Base-by-base conservation (phyloP, 2,888 invertebrate species). In the Nephrocerus scutellatus region DNA sequence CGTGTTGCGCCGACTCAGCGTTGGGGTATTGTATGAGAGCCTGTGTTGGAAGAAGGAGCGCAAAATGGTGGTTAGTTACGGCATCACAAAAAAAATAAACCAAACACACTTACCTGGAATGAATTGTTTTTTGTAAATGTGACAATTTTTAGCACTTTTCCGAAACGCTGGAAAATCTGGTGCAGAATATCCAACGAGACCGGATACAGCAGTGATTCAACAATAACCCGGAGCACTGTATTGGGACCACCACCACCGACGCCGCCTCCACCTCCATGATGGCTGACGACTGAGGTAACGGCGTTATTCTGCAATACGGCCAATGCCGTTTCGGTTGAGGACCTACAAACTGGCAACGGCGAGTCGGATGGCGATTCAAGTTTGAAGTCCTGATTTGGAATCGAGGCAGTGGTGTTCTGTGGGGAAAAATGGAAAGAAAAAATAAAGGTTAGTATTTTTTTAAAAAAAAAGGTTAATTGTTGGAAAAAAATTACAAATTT, bases 111-210 rank as follows among this genome's bases (percentile, higher is more conserved):
- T 49, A 68, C 68, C 66, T 68, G 69, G 69, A 69, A 70, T 69
- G 70, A 78, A 92, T 96, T 95, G 72, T 98, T 98, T 77, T 98
- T 99, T 62, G 92, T 97, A 76, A 98, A 99, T 57, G 97, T 99
- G 66, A 99, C 97, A 63, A 99, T 97, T 74, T 97, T 96, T 63
- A 97, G 79, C 61, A 99, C 96, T 75, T 95, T 96, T 59, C 98
- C 98, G 72, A 89, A 96, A 56, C 96, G 83, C 60, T 93, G 91
- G 79, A 98, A 98, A 71, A 98, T 93, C 79, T 96, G 84, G 60
- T 93, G 88, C 52, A 98, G 80, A 48, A 96, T 90, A 70, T 99
- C 98, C 63, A 99, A 79, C 39, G 93, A 91, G 58, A 98, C 95
- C 34, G 96, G 96, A 71, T 97, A 98, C 58, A 98, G 77, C 84